phyloP scores from a whole-genome alignment of 2,797 vertebrate genomes.

The Sebastes paucispinis region DNA sequence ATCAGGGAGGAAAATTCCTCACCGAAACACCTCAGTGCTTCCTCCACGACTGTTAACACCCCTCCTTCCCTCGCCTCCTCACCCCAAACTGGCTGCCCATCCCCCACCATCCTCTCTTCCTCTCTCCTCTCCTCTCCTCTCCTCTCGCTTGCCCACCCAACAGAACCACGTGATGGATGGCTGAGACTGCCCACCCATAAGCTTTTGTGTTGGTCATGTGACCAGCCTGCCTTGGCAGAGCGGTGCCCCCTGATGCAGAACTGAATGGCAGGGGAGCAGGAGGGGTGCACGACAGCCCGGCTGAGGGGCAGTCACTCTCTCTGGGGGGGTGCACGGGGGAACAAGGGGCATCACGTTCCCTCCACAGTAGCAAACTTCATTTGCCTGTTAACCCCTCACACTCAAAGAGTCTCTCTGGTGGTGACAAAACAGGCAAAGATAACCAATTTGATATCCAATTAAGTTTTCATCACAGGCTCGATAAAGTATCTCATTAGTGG shows the following conservation, averaged over 20 bases:
- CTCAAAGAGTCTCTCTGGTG: not conserved
- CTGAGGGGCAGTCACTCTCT: constrained; percentile 72
- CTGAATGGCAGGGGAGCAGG: constrained; percentile 71
- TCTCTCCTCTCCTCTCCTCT: constrained; percentile 32
- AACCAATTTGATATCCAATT: not conserved
- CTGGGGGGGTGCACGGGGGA: constrained; percentile 29
- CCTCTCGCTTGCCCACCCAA: constrained; percentile 64
- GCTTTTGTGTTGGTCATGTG: constrained; percentile 84
- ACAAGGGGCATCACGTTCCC: constrained; percentile 69
- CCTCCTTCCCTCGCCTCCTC: constrained; percentile 59
- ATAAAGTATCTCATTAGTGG: not conserved
- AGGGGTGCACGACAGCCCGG: constrained; percentile 58
- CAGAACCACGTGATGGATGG: constrained; percentile 79
- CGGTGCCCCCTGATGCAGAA: constrained; percentile 82
- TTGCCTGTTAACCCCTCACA: constrained; percentile 65
- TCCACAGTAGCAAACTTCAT: constrained; percentile 61
- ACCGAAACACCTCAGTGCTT: constrained; percentile 83
- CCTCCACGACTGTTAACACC: constrained; percentile 78
- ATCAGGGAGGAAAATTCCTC: constrained; percentile 81
- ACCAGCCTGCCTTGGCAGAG: constrained; percentile 79
- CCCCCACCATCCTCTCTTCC: constrained; percentile 73
- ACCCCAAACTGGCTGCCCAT: constrained; percentile 74
- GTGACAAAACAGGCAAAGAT: not conserved
- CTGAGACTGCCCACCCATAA: constrained; percentile 80
- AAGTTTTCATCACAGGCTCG: not conserved